Base-by-base conservation (phyloP, 1,140 invertebrate species). In the Holotrichia oblita region DNA sequence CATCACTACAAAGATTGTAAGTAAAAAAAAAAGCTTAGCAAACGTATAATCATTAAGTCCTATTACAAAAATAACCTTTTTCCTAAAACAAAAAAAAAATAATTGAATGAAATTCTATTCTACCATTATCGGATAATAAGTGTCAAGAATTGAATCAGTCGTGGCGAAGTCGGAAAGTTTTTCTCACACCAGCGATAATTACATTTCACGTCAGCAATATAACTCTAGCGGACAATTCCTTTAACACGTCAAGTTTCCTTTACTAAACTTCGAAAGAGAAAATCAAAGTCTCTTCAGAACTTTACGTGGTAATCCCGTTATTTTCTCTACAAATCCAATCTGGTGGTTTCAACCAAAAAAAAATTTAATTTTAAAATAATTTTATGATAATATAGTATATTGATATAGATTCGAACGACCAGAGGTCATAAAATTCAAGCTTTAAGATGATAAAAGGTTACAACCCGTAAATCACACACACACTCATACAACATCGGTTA, bases 1-100 rank as follows among this genome's bases (percentile, higher is more conserved):
- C 89, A 22, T 88, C 89, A 80, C 88, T 95, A 55, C 90, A 93
- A 86, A 92, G 94, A 86, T 87, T 94, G 93, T 94, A 90, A 93
- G 93, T 91, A 24, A 55, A n/a, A n/a, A n/a, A n/a, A n/a, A n/a
- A n/a, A n/a, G n/a, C n/a, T n/a, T n/a, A n/a, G n/a, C n/a, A n/a
- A n/a, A n/a, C n/a, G n/a, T n/a, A n/a, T n/a, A n/a, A n/a, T n/a
- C n/a, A n/a, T n/a, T n/a, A n/a, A n/a, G n/a, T n/a, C n/a, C n/a
- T n/a, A n/a, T n/a, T 34, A 69, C 64, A 20, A 20, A 20, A 69
- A 48, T 17, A 48, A 2, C 44, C 2, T 48, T 48, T 48, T 48
- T 34, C 4, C 27, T 34, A 4, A n/a, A n/a, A n/a, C n/a, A n/a
- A n/a, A n/a, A n/a, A n/a, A n/a, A n/a, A n/a, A n/a, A 34, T 34